A percentile compares a stretch with the other conserved stretches of the same genome.
These are phyloP conservation scores for Rafetus swinhoei DNA, from an alignment of 2,113 vertebrate species.

Conservation along the genomic window DNA sequence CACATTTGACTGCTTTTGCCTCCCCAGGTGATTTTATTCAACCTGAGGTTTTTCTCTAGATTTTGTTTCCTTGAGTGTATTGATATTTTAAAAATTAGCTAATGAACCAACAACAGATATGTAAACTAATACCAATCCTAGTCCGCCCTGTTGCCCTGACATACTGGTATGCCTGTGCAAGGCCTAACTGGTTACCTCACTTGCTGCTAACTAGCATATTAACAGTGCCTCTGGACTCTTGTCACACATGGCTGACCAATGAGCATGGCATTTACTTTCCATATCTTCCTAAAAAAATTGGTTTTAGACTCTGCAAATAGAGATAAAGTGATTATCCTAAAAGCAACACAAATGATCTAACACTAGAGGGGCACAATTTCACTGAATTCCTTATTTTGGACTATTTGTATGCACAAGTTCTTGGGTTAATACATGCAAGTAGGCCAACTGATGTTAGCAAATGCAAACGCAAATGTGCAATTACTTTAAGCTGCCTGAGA, in stretches of 20 bases:
- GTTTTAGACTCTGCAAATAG: not conserved
- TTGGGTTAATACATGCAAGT: not conserved
- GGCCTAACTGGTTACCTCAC: not conserved
- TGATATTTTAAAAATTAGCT: not conserved
- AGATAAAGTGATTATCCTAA: not conserved
- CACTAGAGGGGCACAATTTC: not conserved
- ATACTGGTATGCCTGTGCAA: not conserved
- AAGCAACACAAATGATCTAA: not conserved
- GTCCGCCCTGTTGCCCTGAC: not conserved
- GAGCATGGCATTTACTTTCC: slow-evolving; percentile 7
- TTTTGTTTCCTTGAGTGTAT: not conserved
- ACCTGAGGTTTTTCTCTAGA: not conserved
- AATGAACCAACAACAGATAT: not conserved
- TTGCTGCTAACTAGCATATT: not conserved
- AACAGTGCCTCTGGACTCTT: not conserved
- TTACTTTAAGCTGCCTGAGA: not conserved
- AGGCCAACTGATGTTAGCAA: not conserved
- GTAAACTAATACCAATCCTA: slow-evolving; percentile 1
- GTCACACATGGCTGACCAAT: not conserved
- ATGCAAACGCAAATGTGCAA: not conserved
- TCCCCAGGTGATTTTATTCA: accelerated
- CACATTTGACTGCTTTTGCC: not conserved
- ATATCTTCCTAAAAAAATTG: not conserved
- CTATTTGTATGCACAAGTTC: not conserved
- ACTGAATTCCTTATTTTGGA: not conserved